Base-by-base conservation (phyloP, 2,888 invertebrate species). In the Caenorhabditis sp. region DNA sequence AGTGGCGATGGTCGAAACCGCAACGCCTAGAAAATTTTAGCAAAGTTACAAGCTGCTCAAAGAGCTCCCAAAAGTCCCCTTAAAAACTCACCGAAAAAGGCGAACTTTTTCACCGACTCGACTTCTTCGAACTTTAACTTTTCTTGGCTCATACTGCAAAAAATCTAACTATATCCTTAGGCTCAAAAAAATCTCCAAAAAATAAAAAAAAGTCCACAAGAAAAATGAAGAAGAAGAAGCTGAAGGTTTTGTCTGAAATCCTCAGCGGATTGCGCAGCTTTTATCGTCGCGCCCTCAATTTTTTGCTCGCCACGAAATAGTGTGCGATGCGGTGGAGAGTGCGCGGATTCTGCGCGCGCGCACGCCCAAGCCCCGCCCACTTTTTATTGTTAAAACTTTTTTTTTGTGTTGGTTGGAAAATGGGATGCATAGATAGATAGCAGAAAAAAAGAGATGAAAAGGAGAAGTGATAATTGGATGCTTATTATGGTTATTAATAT, bases 51-150 rank as follows among this genome's bases (percentile, higher is more conserved):
- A 2, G 52, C 14, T 23, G 43, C n/a, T 26, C 49, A 4, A 54
- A 63, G 27, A 20, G 17, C 17, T 20, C 38, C 14, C 25, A 25
- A n/a, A 21, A 58, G 5, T 36, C 10, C 36, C 36, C 43, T 31
- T 10, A 10, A 31, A 12, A 14, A 12, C 43, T 43, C 43, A 58
- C 85, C 87, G 75, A 83, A 82, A 78, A 87, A 86, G 75, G 87
- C 87, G 70, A 86, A 76, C 67, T 79, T 81, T 75, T 84, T 83
- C 59, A 84, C 78, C 57, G 77, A 72, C 58, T 85, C 84, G 50
- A 85, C 86, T 77, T 87, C 86, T 31, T 76, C 59, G 23, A 81
- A 63, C 65, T 80, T 82, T 53, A 70, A 73, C 70, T 83, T 84
- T 68, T 83, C 80, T 59, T 67, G 67, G 63, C 70, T 70, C 74